Conservation (phyloP, 2,888 invertebrate genomes). For the Omphaloscelis lunosa region DNA sequence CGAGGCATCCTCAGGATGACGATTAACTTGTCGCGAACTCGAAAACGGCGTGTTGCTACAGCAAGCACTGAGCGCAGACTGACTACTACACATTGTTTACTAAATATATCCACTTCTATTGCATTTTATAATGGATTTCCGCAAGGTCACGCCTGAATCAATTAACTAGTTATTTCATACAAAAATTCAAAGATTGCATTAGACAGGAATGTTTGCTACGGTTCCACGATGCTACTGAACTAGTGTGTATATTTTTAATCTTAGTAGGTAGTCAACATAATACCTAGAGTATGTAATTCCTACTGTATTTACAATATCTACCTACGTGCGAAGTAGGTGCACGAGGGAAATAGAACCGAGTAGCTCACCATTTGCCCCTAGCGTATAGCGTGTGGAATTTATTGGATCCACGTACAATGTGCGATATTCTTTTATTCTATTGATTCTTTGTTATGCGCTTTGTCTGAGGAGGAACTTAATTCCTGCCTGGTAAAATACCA, state of each 20-base stretch:
- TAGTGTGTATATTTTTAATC: neutral
- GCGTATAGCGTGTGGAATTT: constrained; percentile 47
- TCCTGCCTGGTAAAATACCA: neutral
- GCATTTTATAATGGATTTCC: too few species aligned
- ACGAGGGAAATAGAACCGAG: constrained; percentile 17
- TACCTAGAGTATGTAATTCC: neutral
- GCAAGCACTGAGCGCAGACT: too few species aligned
- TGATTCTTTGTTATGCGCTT: constrained; percentile 5
- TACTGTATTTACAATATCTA: neutral
- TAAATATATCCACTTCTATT: too few species aligned
- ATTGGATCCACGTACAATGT: constrained; percentile 27
- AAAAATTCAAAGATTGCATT: neutral
- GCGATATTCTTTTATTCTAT: constrained; percentile 20
- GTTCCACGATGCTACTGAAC: neutral
- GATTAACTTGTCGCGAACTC: too few species aligned
- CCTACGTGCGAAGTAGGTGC: neutral
- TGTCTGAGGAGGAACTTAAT: constrained; percentile 14
- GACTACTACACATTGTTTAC: too few species aligned
- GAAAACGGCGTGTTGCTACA: too few species aligned
- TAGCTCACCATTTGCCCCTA: neutral
- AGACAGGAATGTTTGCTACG: neutral
- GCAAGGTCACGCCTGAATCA: too few species aligned
- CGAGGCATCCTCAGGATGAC: too few species aligned
- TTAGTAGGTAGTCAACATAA: neutral
- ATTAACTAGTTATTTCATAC: neutral